Evolutionary conservation across 37 sponge, comb jelly and placozoan species (phyloP), one percentile per base, ranked within the genome.

Genomic region (Beroe forskalii): DNA sequence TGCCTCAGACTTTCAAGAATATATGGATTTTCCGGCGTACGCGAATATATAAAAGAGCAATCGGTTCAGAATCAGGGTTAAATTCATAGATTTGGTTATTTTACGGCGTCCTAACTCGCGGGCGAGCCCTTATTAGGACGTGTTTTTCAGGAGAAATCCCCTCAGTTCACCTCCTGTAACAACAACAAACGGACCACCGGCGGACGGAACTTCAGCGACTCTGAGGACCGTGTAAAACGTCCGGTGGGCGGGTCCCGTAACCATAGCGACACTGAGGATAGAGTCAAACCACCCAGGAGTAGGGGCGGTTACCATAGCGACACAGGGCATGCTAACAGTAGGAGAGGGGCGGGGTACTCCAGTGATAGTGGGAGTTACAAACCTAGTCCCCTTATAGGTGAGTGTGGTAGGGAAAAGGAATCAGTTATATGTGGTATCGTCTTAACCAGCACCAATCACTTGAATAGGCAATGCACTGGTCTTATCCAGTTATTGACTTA

Each of bases 141-240:
- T n/a, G n/a, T 69, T 3, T 69, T 69, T 80, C 86, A 80, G 86
- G 86, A 80, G 86, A 80, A 80, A 40, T 80, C 86, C 86, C 86
- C 86, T 44, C 86, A 80, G 86, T 80, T 80, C 55, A 38, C 40
- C 31, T 38, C 14, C 55, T 48, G 55, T 12, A 48, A 48, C 55
- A 80, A 44, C n/a, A 33, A 38, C 75, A 80, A 44, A 24, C 55
- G 86, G 42, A 43, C 44, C 4, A 0, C 55, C 12, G 66, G 66
- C 66, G 30, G 66, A 22, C 30, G 66, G 4, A 64, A 27, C 31
- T 27, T 22, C 66, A 22, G 66, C 31, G 66, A 48, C 55, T 48
- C 55, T 48, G 55, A 48, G 55, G 55, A 48, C 55, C 55, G 55
- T 48, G 55, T 48, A 12, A 48, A 48, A 12, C 55, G 55, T 17